Evolutionary conservation across 1,140 invertebrate genomes (phyloP).

Genomic region (Platyura marginata): DNA sequence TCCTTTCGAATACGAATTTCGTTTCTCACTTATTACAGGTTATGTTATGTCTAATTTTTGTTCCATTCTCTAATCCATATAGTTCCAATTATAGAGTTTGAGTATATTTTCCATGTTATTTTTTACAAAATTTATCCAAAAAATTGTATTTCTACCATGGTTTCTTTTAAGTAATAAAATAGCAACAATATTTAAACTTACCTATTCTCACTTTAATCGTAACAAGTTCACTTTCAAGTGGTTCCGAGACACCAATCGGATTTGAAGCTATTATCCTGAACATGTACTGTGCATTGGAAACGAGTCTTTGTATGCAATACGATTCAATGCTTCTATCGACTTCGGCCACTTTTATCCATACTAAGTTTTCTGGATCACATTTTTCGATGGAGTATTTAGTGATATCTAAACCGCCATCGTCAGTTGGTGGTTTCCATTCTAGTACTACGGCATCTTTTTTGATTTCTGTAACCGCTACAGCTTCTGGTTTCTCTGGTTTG

Average conservation of each 20-base stretch:
- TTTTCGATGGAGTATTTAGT: conserved; percentile 67
- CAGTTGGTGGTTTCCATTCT: conserved; percentile 62
- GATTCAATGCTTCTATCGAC: conserved; percentile 48
- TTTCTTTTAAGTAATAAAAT: not conserved
- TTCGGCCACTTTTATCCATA: conserved; percentile 60
- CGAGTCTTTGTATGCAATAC: conserved; percentile 56
- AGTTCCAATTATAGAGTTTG: no score
- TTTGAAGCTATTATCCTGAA: conserved; percentile 73
- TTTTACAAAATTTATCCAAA: not conserved
- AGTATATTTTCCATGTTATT: no score
- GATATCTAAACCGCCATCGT: conserved; percentile 63
- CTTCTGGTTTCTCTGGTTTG: conserved; percentile 64
- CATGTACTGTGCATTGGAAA: conserved; percentile 61
- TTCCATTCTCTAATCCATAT: no score
- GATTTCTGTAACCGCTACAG: conserved; percentile 52
- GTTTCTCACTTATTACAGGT: no score
- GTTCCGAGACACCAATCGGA: conserved; percentile 56
- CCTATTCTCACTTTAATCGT: conserved; percentile 40
- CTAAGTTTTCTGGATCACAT: conserved; percentile 42
- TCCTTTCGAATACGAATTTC: no score
- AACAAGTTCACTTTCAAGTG: conserved; percentile 48
- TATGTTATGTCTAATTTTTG: no score
- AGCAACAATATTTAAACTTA: conserved; percentile 17
- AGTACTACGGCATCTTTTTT: conserved; percentile 50
- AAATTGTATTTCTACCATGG: no score